Percentiles rank a stretch among this genome's conserved stretches.
These are phyloP conservation scores for Kryphioiulus occultus DNA, from an alignment of 2,888 invertebrate species.

Conservation along the genomic window DNA sequence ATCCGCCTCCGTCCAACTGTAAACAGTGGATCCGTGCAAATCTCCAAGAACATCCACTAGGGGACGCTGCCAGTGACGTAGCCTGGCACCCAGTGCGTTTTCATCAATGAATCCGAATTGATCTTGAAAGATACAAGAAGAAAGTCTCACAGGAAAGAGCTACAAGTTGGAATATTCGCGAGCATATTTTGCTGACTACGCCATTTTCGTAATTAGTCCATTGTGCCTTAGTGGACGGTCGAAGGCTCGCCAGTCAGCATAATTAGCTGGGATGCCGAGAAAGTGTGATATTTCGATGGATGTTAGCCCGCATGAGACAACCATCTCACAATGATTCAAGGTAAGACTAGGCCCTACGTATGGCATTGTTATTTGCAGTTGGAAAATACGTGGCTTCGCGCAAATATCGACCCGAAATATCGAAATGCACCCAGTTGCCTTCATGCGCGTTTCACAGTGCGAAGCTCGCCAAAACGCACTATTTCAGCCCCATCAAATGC, in stretches of 20 bases:
- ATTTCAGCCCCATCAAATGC: neutral
- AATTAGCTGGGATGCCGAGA: constrained; percentile 41
- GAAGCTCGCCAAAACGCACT: neutral
- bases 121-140: constrained; percentile 41
- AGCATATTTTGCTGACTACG: neutral
- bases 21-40: constrained; percentile 17
- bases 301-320: constrained; percentile 10
- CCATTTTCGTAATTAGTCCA: neutral
- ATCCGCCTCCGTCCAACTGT: neutral
- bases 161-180: constrained; percentile 42
- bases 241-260: neutral
- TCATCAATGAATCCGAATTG: constrained; percentile 40
- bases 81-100: constrained; percentile 10
- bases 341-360: constrained; percentile 4
- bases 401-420: constrained; percentile 31
- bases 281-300: constrained; percentile 35
- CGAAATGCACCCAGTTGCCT: neutral
- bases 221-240: constrained; percentile 3
- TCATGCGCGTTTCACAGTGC: neutral
- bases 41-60: neutral
- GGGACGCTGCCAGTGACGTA: neutral
- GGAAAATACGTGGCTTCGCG: constrained; percentile 3
- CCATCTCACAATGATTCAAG: constrained; percentile 43
- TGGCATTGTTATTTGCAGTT: constrained; percentile 20
- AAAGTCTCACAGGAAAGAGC: constrained; percentile 39